Base-by-base conservation (phyloP, 2,113 vertebrate species). In the Scopus umbretta region DNA sequence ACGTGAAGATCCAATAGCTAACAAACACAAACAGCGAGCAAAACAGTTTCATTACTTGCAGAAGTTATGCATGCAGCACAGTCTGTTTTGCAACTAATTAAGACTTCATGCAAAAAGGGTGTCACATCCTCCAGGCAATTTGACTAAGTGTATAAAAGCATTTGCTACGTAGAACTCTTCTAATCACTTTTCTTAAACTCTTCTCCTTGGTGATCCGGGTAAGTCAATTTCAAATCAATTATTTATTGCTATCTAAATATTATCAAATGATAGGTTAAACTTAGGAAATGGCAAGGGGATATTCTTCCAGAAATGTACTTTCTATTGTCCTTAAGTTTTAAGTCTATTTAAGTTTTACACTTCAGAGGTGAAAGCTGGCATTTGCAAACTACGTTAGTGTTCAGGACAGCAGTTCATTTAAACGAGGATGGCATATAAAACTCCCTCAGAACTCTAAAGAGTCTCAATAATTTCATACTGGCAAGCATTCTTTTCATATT, bases 11-110 rank as follows among this genome's bases (percentile, higher is more conserved):
- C 80, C 80, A 67, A 11, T 18, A 70, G 71, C 80, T 52, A 72
- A 16, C 93, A 85, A 96, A 87, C 96, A 88, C 93, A 80, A 94
- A 47, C 91, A 96, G 91, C 6, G 7, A 96, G 90, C 96, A 96
- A 96, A 96, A 97, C 96, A 97, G 87, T 94, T 97, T 92, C 96
- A 92, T 97, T 95, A 95, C 93, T 71, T 20, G 86, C 93, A 96
- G 93, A 36, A 95, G 94, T 95, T 96, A 92, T 97, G 96, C 93
- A 96, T 68, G 96, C 96, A 94, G 96, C 93, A 91, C 90, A 89
- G 93, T 96, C 91, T 96, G 96, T 97, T 97, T 97, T 96, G 96
- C 96, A 97, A 97, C 96, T 96, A 95, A 96, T 97, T 96, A 97
- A 94, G 91, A 95, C 70, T 91, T 67, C 87, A 75, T 96, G 96